Evolutionary conservation across 2,113 vertebrate species (phyloP).

Genomic region (Trogon melanurus): DNA sequence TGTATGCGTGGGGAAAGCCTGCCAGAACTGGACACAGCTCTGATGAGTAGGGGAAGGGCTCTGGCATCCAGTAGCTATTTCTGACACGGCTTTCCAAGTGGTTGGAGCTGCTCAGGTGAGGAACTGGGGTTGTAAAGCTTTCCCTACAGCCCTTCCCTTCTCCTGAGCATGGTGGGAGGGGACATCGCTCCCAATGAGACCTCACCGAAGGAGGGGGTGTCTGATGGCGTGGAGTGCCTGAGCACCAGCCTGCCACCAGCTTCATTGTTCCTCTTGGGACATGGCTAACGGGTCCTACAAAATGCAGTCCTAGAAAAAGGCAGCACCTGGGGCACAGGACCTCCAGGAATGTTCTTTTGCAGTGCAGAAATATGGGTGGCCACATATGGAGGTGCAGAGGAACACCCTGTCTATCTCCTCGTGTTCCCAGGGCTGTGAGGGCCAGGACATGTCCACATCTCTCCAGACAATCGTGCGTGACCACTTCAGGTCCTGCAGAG

Average conservation of each 20-base stretch:
- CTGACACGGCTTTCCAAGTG: rapidly evolving
- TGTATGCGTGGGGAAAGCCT: not conserved
- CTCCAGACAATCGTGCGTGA: not conserved
- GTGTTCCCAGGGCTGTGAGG: not conserved
- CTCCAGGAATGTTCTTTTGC: not conserved
- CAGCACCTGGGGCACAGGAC: not conserved
- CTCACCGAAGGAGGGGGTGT: rapidly evolving
- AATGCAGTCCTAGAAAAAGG: not conserved
- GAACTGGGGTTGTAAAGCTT: not conserved
- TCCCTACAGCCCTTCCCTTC: not conserved
- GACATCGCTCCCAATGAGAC: not conserved
- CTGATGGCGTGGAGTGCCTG: not conserved
- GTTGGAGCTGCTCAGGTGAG: not conserved
- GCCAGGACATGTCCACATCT: not conserved
- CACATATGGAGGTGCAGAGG: rapidly evolving
- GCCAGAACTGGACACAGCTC: not conserved
- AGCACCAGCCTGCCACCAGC: not conserved
- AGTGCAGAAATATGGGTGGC: not conserved
- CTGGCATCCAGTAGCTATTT: not conserved
- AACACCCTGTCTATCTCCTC: not conserved
- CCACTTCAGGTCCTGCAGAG: no score
- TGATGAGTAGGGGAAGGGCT: not conserved
- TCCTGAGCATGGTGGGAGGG: not conserved
- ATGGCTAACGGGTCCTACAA: not conserved
- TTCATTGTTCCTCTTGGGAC: not conserved